Base-by-base conservation (phyloP, 2,888 invertebrate species). In the Acleris holmiana region DNA sequence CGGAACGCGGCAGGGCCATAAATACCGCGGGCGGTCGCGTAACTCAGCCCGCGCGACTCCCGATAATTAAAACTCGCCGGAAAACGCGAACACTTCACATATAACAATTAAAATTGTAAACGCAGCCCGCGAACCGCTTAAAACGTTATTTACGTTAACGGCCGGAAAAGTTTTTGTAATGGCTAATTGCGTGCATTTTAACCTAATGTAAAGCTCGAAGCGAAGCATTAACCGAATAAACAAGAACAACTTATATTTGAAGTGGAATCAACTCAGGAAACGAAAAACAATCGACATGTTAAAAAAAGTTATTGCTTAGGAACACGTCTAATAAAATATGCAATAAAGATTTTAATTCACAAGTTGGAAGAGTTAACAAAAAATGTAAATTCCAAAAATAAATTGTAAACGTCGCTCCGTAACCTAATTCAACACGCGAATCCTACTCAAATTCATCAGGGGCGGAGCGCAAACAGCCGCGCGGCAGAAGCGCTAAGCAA, bases 21-120 rank as follows among this genome's bases (percentile, higher is more conserved):
- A 93, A 93, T 93, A 91, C 85, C 79, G 88, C 85, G 84, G 85
- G 93, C 90, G 93, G 93, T 93, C 93, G 93, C 90, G 91, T 92
- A 91, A 87, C 83, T 92, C 92, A 92, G 78, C 81, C 85, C 82
- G 82, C 89, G 86, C 89, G 90, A 91, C 89, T 88, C 83, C 84
- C 84, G 89, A 90, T 93, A 93, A 93, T 93, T 93, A 93, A 93
- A 93, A 93, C 92, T 93, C 93, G 86, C 84, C 87, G 82, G 88
- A 84, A 86, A 90, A 88, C 83, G 83, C 90, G 89, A 56, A 62
- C 70, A 69, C 71, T 91, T 88, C 91, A 90, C 92, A 91, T 91
- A 89, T 90, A 89, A 90, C 91, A 91, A 93, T 93, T 93, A 90
- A 89, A 89, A 89, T 82, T 81, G 83, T 81, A 85, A 81, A 79